These are phyloP conservation scores for Leptosomus discolor DNA, from an alignment of 2,113 vertebrate species.

Conservation along the genomic window DNA sequence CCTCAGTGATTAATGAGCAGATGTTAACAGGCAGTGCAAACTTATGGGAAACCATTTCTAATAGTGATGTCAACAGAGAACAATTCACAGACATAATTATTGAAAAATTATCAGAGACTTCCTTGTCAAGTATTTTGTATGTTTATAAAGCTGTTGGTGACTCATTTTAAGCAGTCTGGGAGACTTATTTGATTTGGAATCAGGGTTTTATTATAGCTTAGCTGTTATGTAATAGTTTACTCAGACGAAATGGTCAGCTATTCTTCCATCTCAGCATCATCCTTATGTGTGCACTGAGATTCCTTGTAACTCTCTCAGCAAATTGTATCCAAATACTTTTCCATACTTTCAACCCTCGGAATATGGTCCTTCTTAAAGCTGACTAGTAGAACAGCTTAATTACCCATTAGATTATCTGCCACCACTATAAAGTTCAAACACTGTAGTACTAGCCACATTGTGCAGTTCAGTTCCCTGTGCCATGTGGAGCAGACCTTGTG, in stretches of 20 bases:
- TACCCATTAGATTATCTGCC: neutral
- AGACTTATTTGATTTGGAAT: slow-evolving; percentile 86
- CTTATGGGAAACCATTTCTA: slow-evolving; percentile 83
- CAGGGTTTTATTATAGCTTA: slow-evolving; percentile 80
- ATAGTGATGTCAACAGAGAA: slow-evolving; percentile 86
- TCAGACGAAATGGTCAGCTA: slow-evolving; percentile 71
- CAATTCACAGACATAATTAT: slow-evolving; percentile 88
- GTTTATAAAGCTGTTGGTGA: slow-evolving; percentile 86
- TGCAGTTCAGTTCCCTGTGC: neutral
- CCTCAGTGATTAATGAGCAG: slow-evolving; percentile 84
- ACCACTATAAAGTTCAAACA: neutral
- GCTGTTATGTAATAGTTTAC: slow-evolving; percentile 84
- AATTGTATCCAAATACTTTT: slow-evolving; percentile 67
- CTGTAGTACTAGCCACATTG: neutral
- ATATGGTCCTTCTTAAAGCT: slow-evolving; percentile 21
- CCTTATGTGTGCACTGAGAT: slow-evolving; percentile 60
- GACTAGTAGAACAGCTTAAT: slow-evolving; percentile 15
- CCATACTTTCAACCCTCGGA: slow-evolving; percentile 36
- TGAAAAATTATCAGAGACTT: slow-evolving; percentile 86
- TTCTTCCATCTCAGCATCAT: slow-evolving; percentile 71
- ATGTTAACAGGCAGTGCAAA: slow-evolving; percentile 79
- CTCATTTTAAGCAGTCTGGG: slow-evolving; percentile 83
- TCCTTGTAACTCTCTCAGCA: slow-evolving; percentile 71
- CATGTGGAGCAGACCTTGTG: neutral
- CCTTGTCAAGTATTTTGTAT: slow-evolving; percentile 86